Conservation (phyloP, 2,888 invertebrate genomes). For the Tubulanus polymorphus region DNA sequence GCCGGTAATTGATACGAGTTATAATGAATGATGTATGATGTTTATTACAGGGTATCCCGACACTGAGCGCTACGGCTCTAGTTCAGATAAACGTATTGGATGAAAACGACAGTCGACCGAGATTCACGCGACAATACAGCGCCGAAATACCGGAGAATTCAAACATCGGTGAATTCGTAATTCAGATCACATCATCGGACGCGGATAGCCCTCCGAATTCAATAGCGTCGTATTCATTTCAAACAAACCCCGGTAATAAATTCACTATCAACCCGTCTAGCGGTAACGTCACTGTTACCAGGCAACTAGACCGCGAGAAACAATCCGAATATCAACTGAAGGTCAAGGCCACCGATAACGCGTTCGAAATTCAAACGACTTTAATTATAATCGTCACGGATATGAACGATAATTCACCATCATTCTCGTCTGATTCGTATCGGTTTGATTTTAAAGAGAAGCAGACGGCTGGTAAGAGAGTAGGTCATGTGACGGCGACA, state of each 20-base stretch:
- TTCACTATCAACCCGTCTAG: slow-evolving; percentile 38
- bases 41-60: slow-evolving; percentile 22
- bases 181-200: slow-evolving; percentile 56
- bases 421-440: slow-evolving; percentile 20
- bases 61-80: slow-evolving; percentile 32
- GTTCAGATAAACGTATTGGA: slow-evolving; percentile 37
- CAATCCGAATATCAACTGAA: slow-evolving; percentile 19
- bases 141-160: slow-evolving; percentile 94
- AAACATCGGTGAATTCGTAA: slow-evolving; percentile 85
- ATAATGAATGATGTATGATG: not conserved
- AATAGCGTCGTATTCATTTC: slow-evolving; percentile 27
- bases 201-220: slow-evolving; percentile 38
- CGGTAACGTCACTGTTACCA: slow-evolving; percentile 24
- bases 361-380: slow-evolving; percentile 21
- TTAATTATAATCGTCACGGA: slow-evolving; percentile 28
- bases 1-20: not conserved
- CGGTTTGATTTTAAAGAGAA: slow-evolving; percentile 22
- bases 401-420: slow-evolving; percentile 35
- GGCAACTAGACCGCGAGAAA: slow-evolving; percentile 33
- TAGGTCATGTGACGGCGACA: slow-evolving; percentile 25
- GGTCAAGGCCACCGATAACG: slow-evolving; percentile 28
- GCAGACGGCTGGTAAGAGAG: slow-evolving; percentile 21
- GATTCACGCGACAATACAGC: slow-evolving; percentile 68
- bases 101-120: slow-evolving; percentile 43
- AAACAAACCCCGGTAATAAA: slow-evolving; percentile 21